A percentile compares a stretch with the other conserved stretches of the same genome.
Evolutionary conservation across 2,888 invertebrate genomes (phyloP).

Genomic region (Venusia cambrica): DNA sequence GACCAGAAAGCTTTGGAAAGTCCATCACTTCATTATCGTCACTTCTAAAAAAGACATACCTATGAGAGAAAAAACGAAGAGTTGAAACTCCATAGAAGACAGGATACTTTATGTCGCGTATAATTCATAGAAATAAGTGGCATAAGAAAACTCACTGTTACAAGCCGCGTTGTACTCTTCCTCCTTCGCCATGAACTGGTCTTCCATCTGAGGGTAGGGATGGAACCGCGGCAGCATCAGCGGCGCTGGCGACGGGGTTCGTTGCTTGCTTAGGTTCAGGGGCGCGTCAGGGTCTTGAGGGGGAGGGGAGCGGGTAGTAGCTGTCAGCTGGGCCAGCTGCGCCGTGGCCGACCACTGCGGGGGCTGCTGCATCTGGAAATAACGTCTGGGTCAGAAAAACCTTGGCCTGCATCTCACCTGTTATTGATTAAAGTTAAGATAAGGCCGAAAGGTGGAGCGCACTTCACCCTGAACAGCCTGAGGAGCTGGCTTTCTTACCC

Average conservation of each 20-base stretch:
- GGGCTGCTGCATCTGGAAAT: slow-evolving; percentile 70
- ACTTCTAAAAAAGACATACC: no score
- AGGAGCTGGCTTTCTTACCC: no score
- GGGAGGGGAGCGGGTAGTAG: slow-evolving; percentile 78
- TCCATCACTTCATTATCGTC: no score
- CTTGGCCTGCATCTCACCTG: not conserved
- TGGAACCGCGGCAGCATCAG: slow-evolving; percentile 78
- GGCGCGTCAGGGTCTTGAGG: slow-evolving; percentile 90
- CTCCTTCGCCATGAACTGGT: slow-evolving; percentile 67
- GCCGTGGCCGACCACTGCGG: slow-evolving; percentile 85
- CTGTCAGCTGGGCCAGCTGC: slow-evolving; percentile 86
- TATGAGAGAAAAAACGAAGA: no score
- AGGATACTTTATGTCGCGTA: no score
- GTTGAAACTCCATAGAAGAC: no score
- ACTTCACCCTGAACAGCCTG: no score
- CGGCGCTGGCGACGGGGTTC: slow-evolving; percentile 82
- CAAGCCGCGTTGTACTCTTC: slow-evolving; percentile 66
- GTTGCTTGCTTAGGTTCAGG: slow-evolving; percentile 93
- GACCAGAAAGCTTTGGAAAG: no score
- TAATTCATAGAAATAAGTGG: no score
- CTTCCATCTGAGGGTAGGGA: slow-evolving; percentile 72
- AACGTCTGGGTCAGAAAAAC: not conserved
- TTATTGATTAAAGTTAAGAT: no score
- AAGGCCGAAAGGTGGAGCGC: no score
- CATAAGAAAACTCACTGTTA: slow-evolving; percentile 68